Evolutionary conservation across 2,888 invertebrate genomes (phyloP).

Genomic region (Cloeon dipterum): DNA sequence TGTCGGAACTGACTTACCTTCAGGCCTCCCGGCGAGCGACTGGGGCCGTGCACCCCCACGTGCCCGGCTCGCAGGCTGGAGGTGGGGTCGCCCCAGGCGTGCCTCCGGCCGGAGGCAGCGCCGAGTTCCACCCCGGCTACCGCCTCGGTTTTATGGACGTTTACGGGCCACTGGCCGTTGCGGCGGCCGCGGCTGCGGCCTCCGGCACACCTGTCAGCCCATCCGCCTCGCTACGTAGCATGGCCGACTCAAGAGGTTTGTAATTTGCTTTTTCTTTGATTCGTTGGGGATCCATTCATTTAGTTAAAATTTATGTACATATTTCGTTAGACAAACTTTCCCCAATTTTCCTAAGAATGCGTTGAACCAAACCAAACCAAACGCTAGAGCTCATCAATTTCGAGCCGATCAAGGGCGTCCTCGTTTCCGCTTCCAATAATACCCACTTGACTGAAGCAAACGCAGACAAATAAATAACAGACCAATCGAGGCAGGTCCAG

Average conservation of each 20-base stretch:
- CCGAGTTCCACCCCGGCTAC: conserved; percentile 29
- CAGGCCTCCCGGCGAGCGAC: conserved; percentile 9
- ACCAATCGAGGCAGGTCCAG: too few relatives aligned
- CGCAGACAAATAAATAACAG: too few relatives aligned
- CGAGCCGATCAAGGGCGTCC: too few relatives aligned
- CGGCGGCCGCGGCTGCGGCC: conserved; percentile 36
- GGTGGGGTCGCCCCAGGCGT: conserved; percentile 14
- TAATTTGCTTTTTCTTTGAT: too few relatives aligned
- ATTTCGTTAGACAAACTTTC: too few relatives aligned
- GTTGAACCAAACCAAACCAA: too few relatives aligned
- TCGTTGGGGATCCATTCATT: too few relatives aligned
- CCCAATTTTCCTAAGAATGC: too few relatives aligned
- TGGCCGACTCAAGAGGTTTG: conserved; percentile 34
- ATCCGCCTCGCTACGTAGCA: conserved; percentile 36
- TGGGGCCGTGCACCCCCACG: conserved; percentile 4
- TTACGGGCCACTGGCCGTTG: conserved; percentile 44
- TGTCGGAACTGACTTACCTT: conserved; percentile 12
- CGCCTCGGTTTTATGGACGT: conserved; percentile 57
- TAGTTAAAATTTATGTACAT: too few relatives aligned
- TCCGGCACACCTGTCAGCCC: conserved; percentile 33
- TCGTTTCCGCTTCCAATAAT: too few relatives aligned
- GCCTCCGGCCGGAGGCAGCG: conserved; percentile 16
- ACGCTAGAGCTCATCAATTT: too few relatives aligned
- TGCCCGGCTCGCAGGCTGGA: conserved; percentile 10
- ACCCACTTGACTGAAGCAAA: too few relatives aligned